A percentile compares a stretch with the other conserved stretches of the same genome.
These are phyloP conservation scores for Neolamprologus sp. DNA, from an alignment of 2,113 vertebrate species.

Conservation along the genomic window DNA sequence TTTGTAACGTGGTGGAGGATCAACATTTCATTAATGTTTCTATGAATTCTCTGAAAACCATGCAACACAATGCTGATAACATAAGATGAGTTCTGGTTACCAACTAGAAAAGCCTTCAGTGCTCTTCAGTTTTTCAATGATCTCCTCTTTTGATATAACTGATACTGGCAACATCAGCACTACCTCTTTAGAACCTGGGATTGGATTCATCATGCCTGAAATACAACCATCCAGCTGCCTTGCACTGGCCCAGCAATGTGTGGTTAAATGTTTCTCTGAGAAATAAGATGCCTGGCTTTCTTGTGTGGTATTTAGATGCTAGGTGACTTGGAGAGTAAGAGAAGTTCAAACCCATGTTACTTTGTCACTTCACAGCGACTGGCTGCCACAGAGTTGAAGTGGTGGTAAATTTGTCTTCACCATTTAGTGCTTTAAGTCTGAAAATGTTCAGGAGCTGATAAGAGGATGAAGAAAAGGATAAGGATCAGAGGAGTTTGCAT, in stretches of 20 bases:
- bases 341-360: not conserved
- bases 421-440: not conserved
- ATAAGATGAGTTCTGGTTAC: not conserved
- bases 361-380: not conserved
- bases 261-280: not conserved
- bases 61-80: not conserved
- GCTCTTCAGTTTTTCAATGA: not conserved
- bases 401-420: not conserved
- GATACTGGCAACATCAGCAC: not conserved
- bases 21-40: not conserved
- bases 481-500: not conserved
- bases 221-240: not conserved
- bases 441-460: not conserved
- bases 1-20: not conserved
- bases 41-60: not conserved
- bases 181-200: not conserved
- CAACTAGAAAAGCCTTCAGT: not conserved
- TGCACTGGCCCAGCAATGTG: not conserved
- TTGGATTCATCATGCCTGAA: not conserved
- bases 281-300: not conserved
- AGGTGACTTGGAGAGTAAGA: not conserved
- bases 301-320: not conserved
- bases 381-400: not conserved
- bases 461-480: not conserved
- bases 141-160: not conserved